A percentile compares a stretch with the other conserved stretches of the same genome.
These are phyloP conservation scores for Sthenelais limicola DNA, from an alignment of 2,888 invertebrate species.

Conservation along the genomic window DNA sequence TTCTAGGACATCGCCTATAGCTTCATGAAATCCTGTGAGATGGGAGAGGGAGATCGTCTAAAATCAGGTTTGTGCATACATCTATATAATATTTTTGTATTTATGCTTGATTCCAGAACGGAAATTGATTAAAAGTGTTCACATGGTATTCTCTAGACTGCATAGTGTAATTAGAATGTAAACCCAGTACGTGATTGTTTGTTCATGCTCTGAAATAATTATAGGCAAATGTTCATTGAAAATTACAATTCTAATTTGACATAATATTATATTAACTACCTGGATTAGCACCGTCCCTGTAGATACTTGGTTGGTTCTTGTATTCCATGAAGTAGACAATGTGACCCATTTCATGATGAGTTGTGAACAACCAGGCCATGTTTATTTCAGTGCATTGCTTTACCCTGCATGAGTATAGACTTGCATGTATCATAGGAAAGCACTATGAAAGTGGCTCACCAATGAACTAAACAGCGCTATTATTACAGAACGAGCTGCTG, in stretches of 20 bases:
- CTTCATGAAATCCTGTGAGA: constrained; percentile 82
- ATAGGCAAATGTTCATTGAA: no score
- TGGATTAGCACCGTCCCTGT: constrained; percentile 85
- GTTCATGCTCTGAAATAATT: no score
- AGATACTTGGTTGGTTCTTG: constrained; percentile 74
- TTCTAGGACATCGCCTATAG: constrained; percentile 84
- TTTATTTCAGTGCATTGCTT: constrained; percentile 69
- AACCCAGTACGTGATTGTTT: no score
- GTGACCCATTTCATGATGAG: constrained; percentile 73
- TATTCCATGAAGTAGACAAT: constrained; percentile 70
- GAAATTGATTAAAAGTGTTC: background rate
- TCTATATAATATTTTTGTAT: background rate
- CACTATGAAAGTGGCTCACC: no score
- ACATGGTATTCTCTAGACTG: background rate
- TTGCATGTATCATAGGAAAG: no score
- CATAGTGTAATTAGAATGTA: no score
- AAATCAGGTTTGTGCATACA: background rate
- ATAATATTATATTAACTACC: constrained; percentile 75
- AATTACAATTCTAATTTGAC: no score
- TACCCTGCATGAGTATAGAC: constrained; percentile 61
- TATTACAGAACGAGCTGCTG: no score
- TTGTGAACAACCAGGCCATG: constrained; percentile 63
- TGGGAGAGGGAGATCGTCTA: background rate
- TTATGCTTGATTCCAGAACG: background rate
- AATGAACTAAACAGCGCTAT: no score